Evolutionary conservation across 2,113 vertebrate species (phyloP).

Genomic region (Thamnaconus septentrionalis): DNA sequence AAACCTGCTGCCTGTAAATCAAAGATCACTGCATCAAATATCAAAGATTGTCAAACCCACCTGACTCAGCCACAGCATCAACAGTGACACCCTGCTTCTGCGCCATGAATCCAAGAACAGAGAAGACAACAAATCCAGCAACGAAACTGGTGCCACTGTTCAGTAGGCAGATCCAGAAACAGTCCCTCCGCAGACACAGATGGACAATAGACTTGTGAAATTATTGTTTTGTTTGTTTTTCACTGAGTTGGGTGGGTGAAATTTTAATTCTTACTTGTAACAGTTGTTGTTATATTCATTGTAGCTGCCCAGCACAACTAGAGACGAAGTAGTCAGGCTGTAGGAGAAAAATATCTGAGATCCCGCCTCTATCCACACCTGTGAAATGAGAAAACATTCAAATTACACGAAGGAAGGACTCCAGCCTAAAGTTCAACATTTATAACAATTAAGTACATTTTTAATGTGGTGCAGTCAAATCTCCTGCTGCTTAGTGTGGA

Average conservation of each 20-base stretch:
- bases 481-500: too few species aligned
- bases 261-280: conserved; percentile 55
- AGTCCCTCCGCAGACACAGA: conserved; percentile 43
- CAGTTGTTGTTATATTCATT: conserved; percentile 69
- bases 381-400: neutral
- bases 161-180: conserved; percentile 62
- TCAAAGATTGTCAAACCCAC: conserved; percentile 26
- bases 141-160: conserved; percentile 71
- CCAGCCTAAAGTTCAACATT: too few species aligned
- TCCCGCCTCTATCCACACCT: conserved; percentile 73
- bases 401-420: neutral
- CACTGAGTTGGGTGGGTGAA: neutral
- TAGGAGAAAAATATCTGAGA: conserved; percentile 67
- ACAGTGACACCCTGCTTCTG: conserved; percentile 56
- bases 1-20: neutral
- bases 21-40: neutral
- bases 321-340: conserved; percentile 44
- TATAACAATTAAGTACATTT: too few species aligned
- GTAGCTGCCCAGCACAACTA: conserved; percentile 62
- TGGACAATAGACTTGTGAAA: neutral
- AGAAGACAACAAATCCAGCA: conserved; percentile 56
- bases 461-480: too few species aligned
- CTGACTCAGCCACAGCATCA: conserved; percentile 60
- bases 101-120: conserved; percentile 73
- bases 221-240: neutral